A percentile compares a stretch with the other conserved stretches of the same genome.
phyloP scores from a whole-genome alignment of 2,113 vertebrate species.

The Apteryx owenii region DNA sequence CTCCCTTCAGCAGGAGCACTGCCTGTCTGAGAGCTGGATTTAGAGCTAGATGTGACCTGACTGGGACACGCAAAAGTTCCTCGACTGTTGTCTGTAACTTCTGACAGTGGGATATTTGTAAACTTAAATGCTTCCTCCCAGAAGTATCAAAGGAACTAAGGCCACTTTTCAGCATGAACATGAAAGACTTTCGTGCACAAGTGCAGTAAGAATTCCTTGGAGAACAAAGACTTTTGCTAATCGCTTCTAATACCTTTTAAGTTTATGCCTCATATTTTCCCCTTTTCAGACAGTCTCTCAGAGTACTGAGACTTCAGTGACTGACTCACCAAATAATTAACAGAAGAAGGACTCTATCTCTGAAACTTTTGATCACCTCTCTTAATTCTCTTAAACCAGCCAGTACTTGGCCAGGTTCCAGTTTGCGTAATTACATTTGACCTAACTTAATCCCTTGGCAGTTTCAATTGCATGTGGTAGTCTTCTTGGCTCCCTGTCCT shows the following conservation, averaged over 20 bases:
- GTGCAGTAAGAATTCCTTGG: slow-evolving; percentile 41
- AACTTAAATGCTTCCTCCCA: slow-evolving; percentile 38
- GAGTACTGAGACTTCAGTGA: slow-evolving; percentile 41
- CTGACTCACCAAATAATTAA: slow-evolving; percentile 71
- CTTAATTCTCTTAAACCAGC: slow-evolving; percentile 68
- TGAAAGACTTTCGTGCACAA: slow-evolving; percentile 28
- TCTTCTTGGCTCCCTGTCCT: slow-evolving; percentile 38
- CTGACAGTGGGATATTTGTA: slow-evolving; percentile 36
- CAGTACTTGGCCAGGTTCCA: slow-evolving; percentile 47
- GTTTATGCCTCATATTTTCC: slow-evolving; percentile 64
- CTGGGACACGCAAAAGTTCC: not conserved
- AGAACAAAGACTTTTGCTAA: slow-evolving; percentile 69
- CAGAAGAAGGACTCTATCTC: slow-evolving; percentile 57
- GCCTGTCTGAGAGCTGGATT: not conserved
- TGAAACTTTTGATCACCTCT: slow-evolving; percentile 69
- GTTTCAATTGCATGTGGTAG: slow-evolving; percentile 63
- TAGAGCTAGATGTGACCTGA: not conserved
- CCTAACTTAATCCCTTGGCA: slow-evolving; percentile 66
- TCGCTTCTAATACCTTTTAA: slow-evolving; percentile 67
- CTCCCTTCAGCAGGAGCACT: not conserved
- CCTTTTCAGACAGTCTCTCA: slow-evolving; percentile 46
- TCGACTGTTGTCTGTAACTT: slow-evolving; percentile 43
- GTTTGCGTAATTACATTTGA: slow-evolving; percentile 64
- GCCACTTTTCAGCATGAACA: slow-evolving; percentile 58
- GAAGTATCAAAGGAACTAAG: slow-evolving; percentile 56